A percentile compares a stretch with the other conserved stretches of the same genome.
phyloP scores from a whole-genome alignment of 2,888 invertebrate genomes.

The Aleiodes leptofemur region DNA sequence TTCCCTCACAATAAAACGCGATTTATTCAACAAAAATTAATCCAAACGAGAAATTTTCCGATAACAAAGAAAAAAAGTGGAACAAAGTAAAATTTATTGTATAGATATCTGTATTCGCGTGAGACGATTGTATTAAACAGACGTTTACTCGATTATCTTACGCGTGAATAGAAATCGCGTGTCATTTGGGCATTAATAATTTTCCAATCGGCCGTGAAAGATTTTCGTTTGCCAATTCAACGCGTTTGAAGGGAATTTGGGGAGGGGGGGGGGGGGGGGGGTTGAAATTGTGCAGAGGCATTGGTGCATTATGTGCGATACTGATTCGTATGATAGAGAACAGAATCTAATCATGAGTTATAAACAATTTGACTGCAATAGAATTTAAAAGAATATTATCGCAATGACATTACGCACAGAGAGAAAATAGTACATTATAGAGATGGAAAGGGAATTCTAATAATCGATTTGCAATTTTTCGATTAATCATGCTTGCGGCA shows the following conservation, averaged over 20 bases:
- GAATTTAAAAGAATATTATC: too few relatives aligned
- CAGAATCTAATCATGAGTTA: too few relatives aligned
- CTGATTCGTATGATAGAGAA: too few relatives aligned
- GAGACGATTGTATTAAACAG: slow-evolving; percentile 46
- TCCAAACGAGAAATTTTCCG: neutral
- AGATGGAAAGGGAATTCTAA: too few relatives aligned
- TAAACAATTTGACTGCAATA: too few relatives aligned
- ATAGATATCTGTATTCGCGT: slow-evolving; percentile 44
- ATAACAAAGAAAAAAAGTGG: neutral
- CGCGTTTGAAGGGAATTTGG: neutral
- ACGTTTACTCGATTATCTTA: slow-evolving; percentile 44
- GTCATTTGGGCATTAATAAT: slow-evolving; percentile 45
- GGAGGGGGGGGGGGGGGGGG: too few relatives aligned
- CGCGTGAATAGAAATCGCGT: slow-evolving; percentile 50
- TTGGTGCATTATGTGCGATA: slow-evolving; percentile 4
- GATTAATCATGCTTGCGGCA: too few relatives aligned
- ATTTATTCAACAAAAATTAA: slow-evolving; percentile 7
- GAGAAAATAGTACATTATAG: neutral
- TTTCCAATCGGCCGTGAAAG: slow-evolving; percentile 37
- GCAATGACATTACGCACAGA: too few relatives aligned
- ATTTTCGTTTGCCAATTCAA: slow-evolving; percentile 42
- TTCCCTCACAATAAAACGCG: too few relatives aligned
- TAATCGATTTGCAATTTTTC: too few relatives aligned
- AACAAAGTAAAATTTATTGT: neutral
- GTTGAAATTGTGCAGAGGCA: neutral